phyloP scores from a whole-genome alignment of 2,888 invertebrate species.

The Incurvaria masculella region DNA sequence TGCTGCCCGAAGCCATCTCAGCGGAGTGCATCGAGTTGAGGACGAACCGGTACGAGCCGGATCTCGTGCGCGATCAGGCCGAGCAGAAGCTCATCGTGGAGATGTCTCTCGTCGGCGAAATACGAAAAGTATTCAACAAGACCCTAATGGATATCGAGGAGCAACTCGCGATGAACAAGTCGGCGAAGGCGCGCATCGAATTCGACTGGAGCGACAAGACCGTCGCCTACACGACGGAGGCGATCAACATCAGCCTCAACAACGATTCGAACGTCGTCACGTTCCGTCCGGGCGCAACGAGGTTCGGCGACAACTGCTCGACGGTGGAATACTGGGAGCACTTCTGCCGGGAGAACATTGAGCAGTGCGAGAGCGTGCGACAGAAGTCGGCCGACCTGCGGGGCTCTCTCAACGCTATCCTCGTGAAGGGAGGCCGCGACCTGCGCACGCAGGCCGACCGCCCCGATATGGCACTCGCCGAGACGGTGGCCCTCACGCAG shows the following conservation, averaged over 20 bases:
- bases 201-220: conserved; percentile 91
- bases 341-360: conserved; percentile 74
- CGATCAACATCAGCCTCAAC: conserved; percentile 63
- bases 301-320: conserved; percentile 69
- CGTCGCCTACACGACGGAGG: conserved; percentile 74
- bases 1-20: conserved; percentile 71
- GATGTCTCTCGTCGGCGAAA: conserved; percentile 66
- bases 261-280: conserved; percentile 67
- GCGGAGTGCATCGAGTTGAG: conserved; percentile 72
- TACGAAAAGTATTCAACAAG: conserved; percentile 58
- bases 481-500: conserved; percentile 73
- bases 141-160: conserved; percentile 65
- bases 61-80: conserved; percentile 71
- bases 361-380: conserved; percentile 70
- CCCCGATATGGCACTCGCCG: conserved; percentile 73
- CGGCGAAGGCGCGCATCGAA: conserved; percentile 79
- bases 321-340: conserved; percentile 77
- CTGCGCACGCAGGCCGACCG: conserved; percentile 78
- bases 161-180: conserved; percentile 71
- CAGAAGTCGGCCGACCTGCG: conserved; percentile 72
- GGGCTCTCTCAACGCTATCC: conserved; percentile 67
- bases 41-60: conserved; percentile 65
- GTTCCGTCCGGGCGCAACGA: conserved; percentile 78
- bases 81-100: conserved; percentile 78
- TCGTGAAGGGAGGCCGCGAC: conserved; percentile 75